Evolutionary conservation across 37 sponge, comb jelly and placozoan species (phyloP).

Genomic region (Oscarella lobularis): DNA sequence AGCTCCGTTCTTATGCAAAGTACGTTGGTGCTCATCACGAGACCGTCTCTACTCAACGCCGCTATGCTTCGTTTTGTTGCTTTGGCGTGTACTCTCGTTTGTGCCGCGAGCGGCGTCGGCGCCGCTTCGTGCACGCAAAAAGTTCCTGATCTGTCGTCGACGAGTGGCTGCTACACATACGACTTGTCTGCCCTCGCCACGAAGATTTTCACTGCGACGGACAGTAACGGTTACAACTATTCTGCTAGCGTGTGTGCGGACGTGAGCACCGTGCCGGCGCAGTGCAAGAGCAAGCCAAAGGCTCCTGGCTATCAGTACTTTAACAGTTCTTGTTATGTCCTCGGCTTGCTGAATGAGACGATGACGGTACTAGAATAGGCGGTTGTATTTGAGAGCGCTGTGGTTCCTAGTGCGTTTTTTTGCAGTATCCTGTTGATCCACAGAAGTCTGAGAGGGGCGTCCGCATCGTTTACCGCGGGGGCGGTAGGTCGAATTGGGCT

Average conservation of each 20-base stretch:
- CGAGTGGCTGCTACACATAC: neutral
- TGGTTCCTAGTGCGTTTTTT: too few relatives aligned
- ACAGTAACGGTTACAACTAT: neutral
- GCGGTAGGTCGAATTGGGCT: constrained; percentile 49
- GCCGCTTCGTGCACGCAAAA: neutral
- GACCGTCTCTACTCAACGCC: too few relatives aligned
- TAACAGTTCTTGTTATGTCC: neutral
- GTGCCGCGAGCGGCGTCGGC: neutral
- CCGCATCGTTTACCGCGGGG: constrained; percentile 40
- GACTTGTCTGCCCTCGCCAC: neutral
- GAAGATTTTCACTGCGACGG: neutral
- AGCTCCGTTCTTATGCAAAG: too few relatives aligned
- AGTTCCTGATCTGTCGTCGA: neutral
- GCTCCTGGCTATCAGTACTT: neutral
- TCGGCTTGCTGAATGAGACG: neutral
- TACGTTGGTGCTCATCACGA: too few relatives aligned
- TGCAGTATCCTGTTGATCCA: constrained; percentile 52
- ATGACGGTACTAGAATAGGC: too few relatives aligned
- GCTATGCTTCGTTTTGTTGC: too few relatives aligned
- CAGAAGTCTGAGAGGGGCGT: constrained; percentile 28
- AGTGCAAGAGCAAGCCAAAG: neutral
- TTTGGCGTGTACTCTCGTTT: neutral
- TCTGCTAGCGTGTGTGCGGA: neutral
- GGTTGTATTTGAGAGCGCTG: too few relatives aligned
- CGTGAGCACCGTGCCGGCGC: neutral